A percentile compares a stretch with the other conserved stretches of the same genome.
These are phyloP conservation scores for Pecten maximus DNA, from an alignment of 2,888 invertebrate species.

Conservation along the genomic window DNA sequence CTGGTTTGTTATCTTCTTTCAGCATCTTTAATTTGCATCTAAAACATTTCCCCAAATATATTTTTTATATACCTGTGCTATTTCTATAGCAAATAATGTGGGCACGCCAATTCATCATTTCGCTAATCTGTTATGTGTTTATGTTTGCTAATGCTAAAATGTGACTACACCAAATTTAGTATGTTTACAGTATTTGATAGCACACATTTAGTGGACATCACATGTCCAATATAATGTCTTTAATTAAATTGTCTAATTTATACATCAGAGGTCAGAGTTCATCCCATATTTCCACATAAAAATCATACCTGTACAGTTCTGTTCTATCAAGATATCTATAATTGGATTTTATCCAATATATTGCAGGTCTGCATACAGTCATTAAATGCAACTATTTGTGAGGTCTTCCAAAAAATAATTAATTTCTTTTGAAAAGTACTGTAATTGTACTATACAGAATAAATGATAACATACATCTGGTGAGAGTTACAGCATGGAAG, in stretches of 20 bases:
- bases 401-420: background rate
- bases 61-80: too few species aligned
- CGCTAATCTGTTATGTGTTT: too few species aligned
- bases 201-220: background rate
- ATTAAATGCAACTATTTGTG: background rate
- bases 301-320: background rate
- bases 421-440: background rate
- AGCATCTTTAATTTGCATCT: too few species aligned
- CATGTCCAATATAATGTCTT: background rate
- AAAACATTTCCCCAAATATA: too few species aligned
- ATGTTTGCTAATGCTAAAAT: background rate
- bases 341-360: background rate
- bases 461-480: background rate
- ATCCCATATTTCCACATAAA: background rate
- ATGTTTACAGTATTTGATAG: too few species aligned
- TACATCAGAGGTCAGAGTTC: background rate
- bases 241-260: background rate
- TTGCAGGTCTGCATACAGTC: too few species aligned
- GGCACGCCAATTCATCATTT: too few species aligned
- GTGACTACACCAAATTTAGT: background rate
- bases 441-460: background rate
- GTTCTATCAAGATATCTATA: background rate
- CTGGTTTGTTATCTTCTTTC: too few species aligned
- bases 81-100: too few species aligned
- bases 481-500: background rate